Conservation (phyloP, 2,797 vertebrate species). For the Muscicapa comitata region DNA sequence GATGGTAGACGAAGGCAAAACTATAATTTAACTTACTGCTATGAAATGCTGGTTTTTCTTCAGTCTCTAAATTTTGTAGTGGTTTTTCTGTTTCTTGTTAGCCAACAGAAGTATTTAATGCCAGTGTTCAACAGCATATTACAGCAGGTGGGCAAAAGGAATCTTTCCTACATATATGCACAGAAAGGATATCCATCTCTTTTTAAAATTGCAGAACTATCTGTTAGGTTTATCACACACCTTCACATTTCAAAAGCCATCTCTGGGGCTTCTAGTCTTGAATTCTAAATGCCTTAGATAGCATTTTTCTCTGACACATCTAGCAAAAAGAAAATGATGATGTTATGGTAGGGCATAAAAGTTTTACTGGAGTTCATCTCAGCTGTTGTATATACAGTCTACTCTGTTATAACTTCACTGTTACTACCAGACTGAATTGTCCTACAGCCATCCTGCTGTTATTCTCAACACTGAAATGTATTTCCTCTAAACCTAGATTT, state of each 20-base stretch:
- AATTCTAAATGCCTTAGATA: background rate
- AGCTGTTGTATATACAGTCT: background rate
- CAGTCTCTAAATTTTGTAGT: background rate
- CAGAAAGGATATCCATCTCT: background rate
- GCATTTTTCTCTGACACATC: background rate
- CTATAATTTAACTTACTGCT: background rate
- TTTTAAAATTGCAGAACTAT: background rate
- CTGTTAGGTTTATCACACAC: background rate
- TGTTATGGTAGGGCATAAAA: background rate
- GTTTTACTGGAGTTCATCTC: background rate
- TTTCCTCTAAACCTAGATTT: background rate
- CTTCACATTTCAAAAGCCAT: constrained; percentile 8
- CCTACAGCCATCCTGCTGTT: background rate
- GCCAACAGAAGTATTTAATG: background rate
- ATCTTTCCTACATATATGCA: background rate
- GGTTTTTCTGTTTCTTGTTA: background rate
- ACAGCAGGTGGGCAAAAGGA: background rate
- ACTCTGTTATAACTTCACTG: background rate
- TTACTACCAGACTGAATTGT: background rate
- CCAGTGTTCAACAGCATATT: background rate
- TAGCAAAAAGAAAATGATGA: background rate
- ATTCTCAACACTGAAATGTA: background rate
- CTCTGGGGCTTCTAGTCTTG: background rate
- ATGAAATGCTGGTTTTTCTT: background rate
- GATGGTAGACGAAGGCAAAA: background rate